Conservation (phyloP, 2,797 vertebrate genomes). For the Chaenodraco wilsoni region DNA sequence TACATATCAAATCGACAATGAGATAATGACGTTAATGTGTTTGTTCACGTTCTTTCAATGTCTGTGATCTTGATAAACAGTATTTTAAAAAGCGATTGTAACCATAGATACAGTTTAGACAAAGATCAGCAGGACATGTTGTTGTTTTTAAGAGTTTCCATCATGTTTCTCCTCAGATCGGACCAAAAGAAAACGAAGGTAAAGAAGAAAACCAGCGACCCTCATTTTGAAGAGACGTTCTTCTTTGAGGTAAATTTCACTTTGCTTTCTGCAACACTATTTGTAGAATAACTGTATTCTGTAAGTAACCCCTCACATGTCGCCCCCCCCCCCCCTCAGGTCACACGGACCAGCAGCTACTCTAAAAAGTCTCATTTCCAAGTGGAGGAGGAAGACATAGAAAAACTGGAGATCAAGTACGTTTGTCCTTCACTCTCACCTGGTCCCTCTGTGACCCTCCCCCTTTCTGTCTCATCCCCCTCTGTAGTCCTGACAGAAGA, state of each 20-base stretch:
- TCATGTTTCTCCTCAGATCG: slow-evolving; percentile 82
- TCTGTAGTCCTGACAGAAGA: slow-evolving; percentile 41
- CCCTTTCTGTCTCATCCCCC: background rate
- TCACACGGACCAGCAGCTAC: slow-evolving; percentile 95
- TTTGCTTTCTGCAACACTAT: background rate
- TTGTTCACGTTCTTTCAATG: background rate
- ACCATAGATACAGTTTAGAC: background rate
- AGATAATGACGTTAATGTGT: no score
- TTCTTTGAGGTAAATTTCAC: slow-evolving; percentile 91
- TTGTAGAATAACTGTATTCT: background rate
- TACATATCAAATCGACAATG: background rate
- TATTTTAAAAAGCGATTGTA: background rate
- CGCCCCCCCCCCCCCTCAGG: slow-evolving; percentile 76
- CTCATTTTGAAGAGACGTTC: slow-evolving; percentile 96
- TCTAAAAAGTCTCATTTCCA: slow-evolving; percentile 96
- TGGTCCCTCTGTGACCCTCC: background rate
- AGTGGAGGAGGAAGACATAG: slow-evolving; percentile 98
- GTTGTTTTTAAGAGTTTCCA: background rate
- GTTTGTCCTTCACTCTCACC: slow-evolving; percentile 39
- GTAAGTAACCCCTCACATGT: slow-evolving; percentile 22
- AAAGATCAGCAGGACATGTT: background rate
- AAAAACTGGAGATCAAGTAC: slow-evolving; percentile 97
- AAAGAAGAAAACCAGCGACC: slow-evolving; percentile 99
- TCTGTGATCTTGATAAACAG: background rate
- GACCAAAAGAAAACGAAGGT: slow-evolving; percentile 99